phyloP scores from a whole-genome alignment of 2,888 invertebrate species.

The Malthinus flaveolus region DNA sequence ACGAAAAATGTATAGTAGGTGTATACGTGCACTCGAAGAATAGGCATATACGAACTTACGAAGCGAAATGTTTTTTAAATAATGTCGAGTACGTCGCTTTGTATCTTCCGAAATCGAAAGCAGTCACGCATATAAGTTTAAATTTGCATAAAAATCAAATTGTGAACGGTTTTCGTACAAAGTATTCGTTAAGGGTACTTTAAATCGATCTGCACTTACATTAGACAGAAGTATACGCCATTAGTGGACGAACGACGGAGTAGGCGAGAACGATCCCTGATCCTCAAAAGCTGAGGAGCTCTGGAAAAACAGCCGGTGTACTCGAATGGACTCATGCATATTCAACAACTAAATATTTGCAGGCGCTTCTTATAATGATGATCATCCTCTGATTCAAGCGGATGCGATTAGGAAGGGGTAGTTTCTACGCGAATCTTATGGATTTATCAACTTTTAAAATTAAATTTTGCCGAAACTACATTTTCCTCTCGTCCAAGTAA shows the following conservation, averaged over 20 bases:
- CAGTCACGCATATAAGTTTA: constrained; percentile 11
- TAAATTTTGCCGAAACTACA: background rate
- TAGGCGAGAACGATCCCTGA: constrained; percentile 31
- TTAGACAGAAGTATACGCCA: constrained; percentile 41
- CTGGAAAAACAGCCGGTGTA: constrained; percentile 53
- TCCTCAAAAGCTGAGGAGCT: constrained; percentile 38
- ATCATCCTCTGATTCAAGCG: constrained; percentile 47
- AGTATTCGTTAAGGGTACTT: constrained; percentile 46
- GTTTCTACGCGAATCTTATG: constrained; percentile 16
- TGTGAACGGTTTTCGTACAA: constrained; percentile 45
- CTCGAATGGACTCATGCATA: constrained; percentile 51
- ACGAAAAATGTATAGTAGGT: too few relatives aligned
- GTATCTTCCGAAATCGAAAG: constrained; percentile 8
- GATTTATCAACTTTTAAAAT: constrained; percentile 6
- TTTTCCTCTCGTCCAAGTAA: background rate
- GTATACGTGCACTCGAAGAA: background rate
- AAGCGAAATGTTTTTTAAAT: background rate
- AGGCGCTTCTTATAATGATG: constrained; percentile 53
- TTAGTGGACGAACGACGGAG: constrained; percentile 38
- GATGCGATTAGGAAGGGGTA: constrained; percentile 43
- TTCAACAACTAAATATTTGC: constrained; percentile 55
- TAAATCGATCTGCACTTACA: constrained; percentile 42
- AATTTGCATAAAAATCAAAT: constrained; percentile 47
- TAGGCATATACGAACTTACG: background rate
- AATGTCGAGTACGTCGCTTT: constrained; percentile 3